These are phyloP conservation scores for Merops nubicus DNA, from an alignment of 2,113 vertebrate species.

Conservation along the genomic window DNA sequence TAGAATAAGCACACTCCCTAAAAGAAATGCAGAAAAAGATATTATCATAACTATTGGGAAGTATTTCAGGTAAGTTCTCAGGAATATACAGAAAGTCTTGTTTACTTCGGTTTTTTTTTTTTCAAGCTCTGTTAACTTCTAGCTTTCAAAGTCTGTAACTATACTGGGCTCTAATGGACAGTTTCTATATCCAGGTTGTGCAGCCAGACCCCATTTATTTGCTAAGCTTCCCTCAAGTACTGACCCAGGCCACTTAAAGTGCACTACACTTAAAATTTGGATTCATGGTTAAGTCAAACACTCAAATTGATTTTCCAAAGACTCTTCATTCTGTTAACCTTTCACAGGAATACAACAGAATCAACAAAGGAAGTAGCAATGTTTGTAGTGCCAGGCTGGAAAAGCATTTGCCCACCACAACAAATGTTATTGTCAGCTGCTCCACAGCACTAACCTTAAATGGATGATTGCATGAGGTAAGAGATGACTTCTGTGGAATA, in stretches of 20 bases:
- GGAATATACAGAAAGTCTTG: not conserved
- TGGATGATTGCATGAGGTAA: not conserved
- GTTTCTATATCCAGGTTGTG: not conserved
- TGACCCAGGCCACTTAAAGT: not conserved
- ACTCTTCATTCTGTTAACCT: not conserved
- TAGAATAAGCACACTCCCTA: not conserved
- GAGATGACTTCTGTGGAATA: not conserved
- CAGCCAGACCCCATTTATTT: not conserved
- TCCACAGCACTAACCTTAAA: not conserved
- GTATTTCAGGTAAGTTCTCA: not conserved
- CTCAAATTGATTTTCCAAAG: not conserved
- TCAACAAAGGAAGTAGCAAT: not conserved
- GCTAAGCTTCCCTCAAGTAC: not conserved
- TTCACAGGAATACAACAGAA: not conserved
- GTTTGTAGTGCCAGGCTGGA: not conserved
- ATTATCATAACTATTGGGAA: rapidly evolving
- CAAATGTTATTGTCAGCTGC: not conserved
- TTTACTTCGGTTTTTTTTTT: not conserved
- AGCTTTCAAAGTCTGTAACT: not conserved
- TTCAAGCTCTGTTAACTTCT: not conserved
- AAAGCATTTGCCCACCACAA: not conserved
- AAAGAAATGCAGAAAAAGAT: not conserved
- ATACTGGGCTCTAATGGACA: not conserved
- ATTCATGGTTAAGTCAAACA: not conserved
- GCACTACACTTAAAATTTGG: too few relatives aligned